Evolutionary conservation across 2,113 vertebrate species (phyloP).

Genomic region (Leptosomus discolor): DNA sequence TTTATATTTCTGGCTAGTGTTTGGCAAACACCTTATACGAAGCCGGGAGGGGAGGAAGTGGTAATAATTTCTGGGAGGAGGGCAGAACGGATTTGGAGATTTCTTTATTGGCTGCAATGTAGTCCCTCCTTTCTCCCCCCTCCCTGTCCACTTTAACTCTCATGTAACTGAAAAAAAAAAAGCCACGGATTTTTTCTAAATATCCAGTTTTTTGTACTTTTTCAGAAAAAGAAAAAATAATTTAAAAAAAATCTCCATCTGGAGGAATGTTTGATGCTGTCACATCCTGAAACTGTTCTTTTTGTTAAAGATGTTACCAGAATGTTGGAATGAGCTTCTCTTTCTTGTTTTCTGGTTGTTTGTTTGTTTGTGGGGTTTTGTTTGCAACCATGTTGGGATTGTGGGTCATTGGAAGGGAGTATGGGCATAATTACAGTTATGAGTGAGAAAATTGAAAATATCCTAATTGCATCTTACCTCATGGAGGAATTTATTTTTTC

Average conservation of each 20-base stretch:
- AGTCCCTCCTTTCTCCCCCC: conserved; percentile 65
- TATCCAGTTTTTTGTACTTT: conserved; percentile 68
- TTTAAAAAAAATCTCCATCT: conserved; percentile 3
- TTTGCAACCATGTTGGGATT: conserved; percentile 58
- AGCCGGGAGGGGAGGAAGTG: conserved; percentile 63
- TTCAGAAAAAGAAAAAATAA: conserved; percentile 47
- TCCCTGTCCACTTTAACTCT: conserved; percentile 67
- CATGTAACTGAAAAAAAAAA: conserved; percentile 48
- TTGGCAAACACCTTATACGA: conserved; percentile 47
- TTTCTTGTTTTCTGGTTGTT: conserved; percentile 59
- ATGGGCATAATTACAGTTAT: not conserved
- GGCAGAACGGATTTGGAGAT: conserved; percentile 60
- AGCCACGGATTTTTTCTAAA: conserved; percentile 67
- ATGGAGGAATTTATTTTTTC: conserved; percentile 87
- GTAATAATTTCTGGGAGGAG: conserved; percentile 64
- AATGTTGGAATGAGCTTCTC: conserved; percentile 65
- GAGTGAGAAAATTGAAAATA: conserved; percentile 61
- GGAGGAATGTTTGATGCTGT: conserved; percentile 68
- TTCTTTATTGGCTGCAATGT: conserved; percentile 63
- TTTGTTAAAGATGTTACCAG: conserved; percentile 57
- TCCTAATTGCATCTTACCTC: conserved; percentile 87
- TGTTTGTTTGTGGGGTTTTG: conserved; percentile 51
- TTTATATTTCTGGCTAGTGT: conserved; percentile 76
- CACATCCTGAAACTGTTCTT: conserved; percentile 57
- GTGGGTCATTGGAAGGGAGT: conserved; percentile 60